Evolutionary conservation across 2,888 invertebrate genomes (phyloP), one percentile per base, ranked within the genome.

Genomic region (Gandaritis pyraliata): DNA sequence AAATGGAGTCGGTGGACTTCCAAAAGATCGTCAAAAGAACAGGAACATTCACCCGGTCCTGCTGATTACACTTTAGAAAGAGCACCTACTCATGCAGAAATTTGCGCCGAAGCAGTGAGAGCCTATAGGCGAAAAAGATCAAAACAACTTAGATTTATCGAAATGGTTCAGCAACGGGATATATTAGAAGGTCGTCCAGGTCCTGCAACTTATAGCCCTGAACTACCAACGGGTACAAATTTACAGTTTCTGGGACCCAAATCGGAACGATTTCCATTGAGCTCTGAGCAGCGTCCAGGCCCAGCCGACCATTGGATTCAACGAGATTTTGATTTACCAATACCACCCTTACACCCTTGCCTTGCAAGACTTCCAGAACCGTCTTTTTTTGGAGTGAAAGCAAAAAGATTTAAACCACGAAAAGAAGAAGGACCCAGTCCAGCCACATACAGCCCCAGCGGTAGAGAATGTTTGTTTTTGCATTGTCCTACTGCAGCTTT

Each of bases 1-100:
- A 90, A 90, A 81, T 90, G 90, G 91, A 88, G 90, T 74, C 70
- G 74, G 23, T 75, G 86, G 77, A 83, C 80, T 56, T 76, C 85
- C 13, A 73, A 72, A 61, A 75, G 81, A 57, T 60, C 69, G 11
- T 45, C 56, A 43, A 73, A 74, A 65, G 15, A 59, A 15, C 16
- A 59, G 23, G 72, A 80, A 54, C 29, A 50, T 6, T 68, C 65
- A 13, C 90, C 90, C 29, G 88, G 91, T 4, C 91, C 91, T 36
- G 79, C 86, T 13, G 78, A 85, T 68, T 90, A 91, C 58, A 65
- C 15, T 23, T 53, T 82, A 18, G 73, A 73, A 58, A 80, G 59
- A 30, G 41, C 69, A 47, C 78, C 75, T 29, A 76, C 73, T 11
- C 49, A 62, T 18, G 66, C 67, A 23, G 67, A 80, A 68, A 72